A percentile compares a stretch with the other conserved stretches of the same genome.
These are phyloP conservation scores for Pelusios castaneus DNA, from an alignment of 2,113 vertebrate species.

Conservation along the genomic window DNA sequence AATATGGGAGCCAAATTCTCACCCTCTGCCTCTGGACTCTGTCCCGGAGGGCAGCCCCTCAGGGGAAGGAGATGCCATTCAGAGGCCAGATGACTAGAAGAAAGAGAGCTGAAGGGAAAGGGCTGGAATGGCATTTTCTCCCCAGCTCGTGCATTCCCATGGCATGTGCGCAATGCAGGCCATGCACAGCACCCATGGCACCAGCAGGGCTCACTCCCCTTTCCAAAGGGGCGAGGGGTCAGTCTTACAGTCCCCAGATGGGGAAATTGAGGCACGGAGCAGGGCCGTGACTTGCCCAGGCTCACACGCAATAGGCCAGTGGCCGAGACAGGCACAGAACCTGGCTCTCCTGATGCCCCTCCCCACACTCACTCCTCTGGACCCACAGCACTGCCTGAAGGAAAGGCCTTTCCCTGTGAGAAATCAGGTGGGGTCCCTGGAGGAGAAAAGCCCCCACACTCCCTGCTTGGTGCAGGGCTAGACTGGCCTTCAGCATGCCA, in stretches of 20 bases:
- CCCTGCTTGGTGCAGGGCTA: too few relatives aligned
- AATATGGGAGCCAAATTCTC: neutral
- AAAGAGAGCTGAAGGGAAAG: neutral
- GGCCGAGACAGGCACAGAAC: neutral
- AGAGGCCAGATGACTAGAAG: neutral
- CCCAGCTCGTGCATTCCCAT: neutral
- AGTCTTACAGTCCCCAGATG: neutral
- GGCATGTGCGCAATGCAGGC: neutral
- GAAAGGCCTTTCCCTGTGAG: neutral
- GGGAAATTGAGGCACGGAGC: neutral
- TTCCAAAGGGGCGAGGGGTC: neutral
- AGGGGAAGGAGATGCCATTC: neutral
- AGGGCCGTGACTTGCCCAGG: neutral
- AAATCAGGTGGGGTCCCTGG: neutral
- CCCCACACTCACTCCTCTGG: rapidly evolving
- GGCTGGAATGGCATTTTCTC: neutral
- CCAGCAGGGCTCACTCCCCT: neutral
- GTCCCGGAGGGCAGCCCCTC: neutral
- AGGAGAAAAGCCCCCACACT: neutral
- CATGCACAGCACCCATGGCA: neutral
- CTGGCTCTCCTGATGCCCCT: rapidly evolving
- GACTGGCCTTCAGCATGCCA: neutral
- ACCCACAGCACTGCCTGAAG: rapidly evolving
- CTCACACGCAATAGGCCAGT: neutral
- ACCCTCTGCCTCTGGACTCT: neutral